A percentile compares a stretch with the other conserved stretches of the same genome.
Evolutionary conservation across 2,888 invertebrate species (phyloP).

Genomic region (Lutraria lutraria): DNA sequence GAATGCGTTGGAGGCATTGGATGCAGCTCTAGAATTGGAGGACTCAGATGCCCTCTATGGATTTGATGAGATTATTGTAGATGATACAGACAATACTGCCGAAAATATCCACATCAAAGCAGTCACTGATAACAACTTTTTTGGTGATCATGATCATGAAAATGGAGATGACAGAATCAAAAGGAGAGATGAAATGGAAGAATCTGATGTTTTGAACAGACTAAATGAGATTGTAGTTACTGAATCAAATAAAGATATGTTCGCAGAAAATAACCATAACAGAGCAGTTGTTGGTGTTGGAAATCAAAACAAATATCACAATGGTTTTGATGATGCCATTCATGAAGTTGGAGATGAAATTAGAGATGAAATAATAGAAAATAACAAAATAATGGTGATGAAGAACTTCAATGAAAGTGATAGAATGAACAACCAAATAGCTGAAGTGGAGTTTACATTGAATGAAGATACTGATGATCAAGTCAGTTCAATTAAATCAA

Average conservation of each 20-base stretch:
- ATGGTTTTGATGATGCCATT: not conserved
- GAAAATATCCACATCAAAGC: not conserved
- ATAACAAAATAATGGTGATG: not conserved
- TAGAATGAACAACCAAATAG: not conserved
- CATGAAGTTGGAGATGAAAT: not conserved
- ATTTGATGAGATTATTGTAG: not conserved
- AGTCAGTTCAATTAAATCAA: constrained; percentile 8
- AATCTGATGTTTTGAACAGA: not conserved
- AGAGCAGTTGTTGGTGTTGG: not conserved
- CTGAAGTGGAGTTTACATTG: not conserved
- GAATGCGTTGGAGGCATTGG: not conserved
- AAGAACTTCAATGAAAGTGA: not conserved
- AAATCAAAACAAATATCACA: not conserved
- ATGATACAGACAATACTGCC: not conserved
- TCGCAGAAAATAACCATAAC: not conserved
- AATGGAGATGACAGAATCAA: not conserved
- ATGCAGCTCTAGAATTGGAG: not conserved
- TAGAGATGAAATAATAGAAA: not conserved
- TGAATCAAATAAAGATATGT: not conserved
- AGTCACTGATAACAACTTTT: not conserved
- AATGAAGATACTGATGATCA: constrained; percentile 26
- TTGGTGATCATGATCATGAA: not conserved
- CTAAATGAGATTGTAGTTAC: not conserved
- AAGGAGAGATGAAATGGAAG: too few species aligned
- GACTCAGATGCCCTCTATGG: not conserved